Conservation (phyloP, 2,113 vertebrate species). For the Pungitius pungitius region DNA sequence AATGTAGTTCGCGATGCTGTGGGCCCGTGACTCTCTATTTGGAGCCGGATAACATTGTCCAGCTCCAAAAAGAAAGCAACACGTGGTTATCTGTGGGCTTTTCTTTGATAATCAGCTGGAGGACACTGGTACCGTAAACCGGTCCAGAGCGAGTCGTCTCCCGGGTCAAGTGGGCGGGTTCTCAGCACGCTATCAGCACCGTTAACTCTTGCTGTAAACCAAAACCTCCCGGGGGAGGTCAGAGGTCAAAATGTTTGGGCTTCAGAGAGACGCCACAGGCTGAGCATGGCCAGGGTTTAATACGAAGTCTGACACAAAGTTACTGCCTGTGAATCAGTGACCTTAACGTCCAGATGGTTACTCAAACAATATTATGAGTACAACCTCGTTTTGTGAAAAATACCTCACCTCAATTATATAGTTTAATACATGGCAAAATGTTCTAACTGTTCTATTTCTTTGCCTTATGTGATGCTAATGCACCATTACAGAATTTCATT, state of each 20-base stretch:
- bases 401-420: neutral
- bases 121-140: slow-evolving; percentile 52
- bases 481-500: neutral
- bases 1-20: neutral
- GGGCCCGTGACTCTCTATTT: neutral
- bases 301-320: slow-evolving; percentile 60
- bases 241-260: slow-evolving; percentile 77
- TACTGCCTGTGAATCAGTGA: slow-evolving; percentile 63
- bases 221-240: slow-evolving; percentile 68
- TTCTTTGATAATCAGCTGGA: slow-evolving; percentile 43
- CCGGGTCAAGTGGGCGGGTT: slow-evolving; percentile 68
- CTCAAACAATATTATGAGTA: neutral
- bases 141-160: slow-evolving; percentile 25
- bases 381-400: neutral
- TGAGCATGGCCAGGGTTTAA: slow-evolving; percentile 69
- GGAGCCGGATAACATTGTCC: neutral
- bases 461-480: neutral
- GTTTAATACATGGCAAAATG: neutral
- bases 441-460: neutral
- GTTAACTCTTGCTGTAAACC: slow-evolving; percentile 73
- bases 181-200: slow-evolving; percentile 71
- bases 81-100: slow-evolving; percentile 31
- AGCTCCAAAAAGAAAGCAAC: neutral
- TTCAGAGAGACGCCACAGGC: slow-evolving; percentile 74
- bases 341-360: slow-evolving; percentile 42